A percentile compares a stretch with the other conserved stretches of the same genome.
These are phyloP conservation scores for Villa cingulata DNA, from an alignment of 2,888 invertebrate species.

Conservation along the genomic window DNA sequence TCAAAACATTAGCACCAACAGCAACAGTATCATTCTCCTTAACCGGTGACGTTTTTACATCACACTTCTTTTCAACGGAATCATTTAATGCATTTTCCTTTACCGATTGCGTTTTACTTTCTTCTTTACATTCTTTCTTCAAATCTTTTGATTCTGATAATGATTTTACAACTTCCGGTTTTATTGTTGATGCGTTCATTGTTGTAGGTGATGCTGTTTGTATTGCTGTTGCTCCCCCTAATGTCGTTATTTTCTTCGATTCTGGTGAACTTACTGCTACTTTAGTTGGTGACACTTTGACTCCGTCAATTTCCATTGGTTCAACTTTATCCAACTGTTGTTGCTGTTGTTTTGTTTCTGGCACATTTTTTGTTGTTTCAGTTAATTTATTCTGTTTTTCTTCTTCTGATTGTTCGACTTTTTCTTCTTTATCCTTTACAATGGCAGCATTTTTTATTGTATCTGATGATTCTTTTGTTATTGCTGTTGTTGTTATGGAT, in stretches of 20 bases:
- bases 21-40: not conserved
- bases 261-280: too few relatives aligned
- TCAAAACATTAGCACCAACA: constrained; percentile 6
- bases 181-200: not conserved
- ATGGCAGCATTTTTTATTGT: too few relatives aligned
- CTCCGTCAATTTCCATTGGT: constrained; percentile 31
- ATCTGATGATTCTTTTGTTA: not conserved
- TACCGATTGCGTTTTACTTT: not conserved
- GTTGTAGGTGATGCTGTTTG: not conserved
- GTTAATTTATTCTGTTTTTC: not conserved
- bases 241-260: too few relatives aligned
- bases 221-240: not conserved
- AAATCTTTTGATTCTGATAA: not conserved
- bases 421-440: not conserved
- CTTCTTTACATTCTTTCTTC: constrained; percentile 2
- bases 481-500: not conserved
- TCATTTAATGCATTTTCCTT: not conserved
- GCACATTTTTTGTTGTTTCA: not conserved
- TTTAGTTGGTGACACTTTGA: too few relatives aligned
- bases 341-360: not conserved
- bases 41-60: not conserved
- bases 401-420: not conserved
- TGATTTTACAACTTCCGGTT: not conserved
- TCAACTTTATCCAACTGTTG: constrained; percentile 18
- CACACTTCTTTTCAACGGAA: not conserved